Evolutionary conservation across 2,797 vertebrate genomes (phyloP).

Genomic region (Periparus ater): DNA sequence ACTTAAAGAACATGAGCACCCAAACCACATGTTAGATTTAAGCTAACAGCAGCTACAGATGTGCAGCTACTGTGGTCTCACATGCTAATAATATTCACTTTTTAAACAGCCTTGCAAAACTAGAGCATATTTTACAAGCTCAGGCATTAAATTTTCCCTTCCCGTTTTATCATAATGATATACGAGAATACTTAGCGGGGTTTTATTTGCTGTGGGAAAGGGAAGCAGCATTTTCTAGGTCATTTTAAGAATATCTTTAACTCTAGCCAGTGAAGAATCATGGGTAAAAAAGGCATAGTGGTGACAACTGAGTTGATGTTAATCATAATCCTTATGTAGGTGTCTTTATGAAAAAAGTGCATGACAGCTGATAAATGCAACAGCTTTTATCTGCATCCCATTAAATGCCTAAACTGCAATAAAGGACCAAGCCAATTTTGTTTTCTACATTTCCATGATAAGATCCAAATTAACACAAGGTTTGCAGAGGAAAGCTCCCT

Average conservation of each 20-base stretch:
- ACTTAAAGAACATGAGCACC: neutral
- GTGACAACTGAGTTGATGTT: slow-evolving; percentile 29
- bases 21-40: neutral
- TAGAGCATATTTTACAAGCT: slow-evolving; percentile 15
- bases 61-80: neutral
- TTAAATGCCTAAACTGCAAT: neutral
- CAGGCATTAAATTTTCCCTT: slow-evolving; percentile 19
- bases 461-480: neutral
- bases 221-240: slow-evolving; percentile 56
- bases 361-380: slow-evolving; percentile 31
- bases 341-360: slow-evolving; percentile 3
- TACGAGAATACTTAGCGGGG: slow-evolving; percentile 10
- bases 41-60: neutral
- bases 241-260: slow-evolving; percentile 61
- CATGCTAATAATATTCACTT: neutral
- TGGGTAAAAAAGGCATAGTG: slow-evolving; percentile 9
- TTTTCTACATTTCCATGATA: neutral
- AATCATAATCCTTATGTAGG: slow-evolving; percentile 30
- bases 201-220: slow-evolving; percentile 48
- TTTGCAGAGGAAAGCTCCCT: neutral
- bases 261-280: slow-evolving; percentile 23
- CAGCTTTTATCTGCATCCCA: slow-evolving; percentile 15
- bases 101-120: slow-evolving; percentile 14
- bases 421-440: neutral
- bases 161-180: slow-evolving; percentile 6